Base-by-base conservation (phyloP, 2,888 invertebrate genomes). In the Drosophila incognita region DNA sequence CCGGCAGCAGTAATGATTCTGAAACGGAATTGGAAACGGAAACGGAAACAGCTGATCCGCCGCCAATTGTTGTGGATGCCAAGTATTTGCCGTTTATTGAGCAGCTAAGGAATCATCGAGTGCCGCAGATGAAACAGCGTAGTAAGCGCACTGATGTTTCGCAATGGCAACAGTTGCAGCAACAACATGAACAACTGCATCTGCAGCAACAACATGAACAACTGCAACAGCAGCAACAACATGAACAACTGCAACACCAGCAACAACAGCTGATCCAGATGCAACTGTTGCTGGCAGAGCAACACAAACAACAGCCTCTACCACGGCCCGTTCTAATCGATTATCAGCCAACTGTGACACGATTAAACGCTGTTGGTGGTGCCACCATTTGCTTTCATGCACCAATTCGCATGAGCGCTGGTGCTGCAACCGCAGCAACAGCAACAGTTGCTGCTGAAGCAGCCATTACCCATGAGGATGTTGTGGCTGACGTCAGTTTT, bases 81-180 rank as follows among this genome's bases (percentile, higher is more conserved):
- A 76, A 87, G 10, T 87, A 82, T 51, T 67, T 63, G 61, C 36
- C 87, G 0, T 59, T 85, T 33, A 49, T 86, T 18, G 58, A 73
- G 35, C 48, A 80, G 54, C 51, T 89, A 0, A 53, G 51, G 6
- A 62, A 66, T 5, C 53, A 80, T 78, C 57, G 74, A 21, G 3
- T 80, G 67, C 63, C 79, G 10, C 18, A 48, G 11, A 56, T 62
- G 49, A 24, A 11, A 10, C 27, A n/a, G 0, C 18, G 27, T 1
- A 0, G 36, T 0, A 42, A 18, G 0, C 36, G 15, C 33, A 3
- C 4, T 13, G 40, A 33, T 1, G 0, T 18, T n/a, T 11, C 4
- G 29, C 57, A 3, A 46, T 38, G 0, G 36, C 59, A 38, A 40
- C 42, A 35, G 49, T 4, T 27, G 53, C 52, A 36, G 11, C 31